Evolutionary conservation across 2,797 vertebrate species (phyloP).

Genomic region (Eleutherodactylus coqui): DNA sequence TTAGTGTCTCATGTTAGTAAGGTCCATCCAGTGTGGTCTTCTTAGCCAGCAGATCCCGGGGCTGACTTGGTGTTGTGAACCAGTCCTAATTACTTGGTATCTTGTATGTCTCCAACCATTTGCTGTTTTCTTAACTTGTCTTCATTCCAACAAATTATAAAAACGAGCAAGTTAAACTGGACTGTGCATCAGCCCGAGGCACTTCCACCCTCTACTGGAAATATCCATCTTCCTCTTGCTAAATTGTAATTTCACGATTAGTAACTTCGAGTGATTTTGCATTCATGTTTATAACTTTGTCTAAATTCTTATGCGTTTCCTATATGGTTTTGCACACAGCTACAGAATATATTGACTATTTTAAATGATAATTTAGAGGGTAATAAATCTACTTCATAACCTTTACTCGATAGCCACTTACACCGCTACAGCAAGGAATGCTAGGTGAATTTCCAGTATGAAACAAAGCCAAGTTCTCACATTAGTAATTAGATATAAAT

Average conservation of each 20-base stretch:
- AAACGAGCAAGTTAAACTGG: slow-evolving; percentile 52
- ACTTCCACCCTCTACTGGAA: slow-evolving; percentile 25
- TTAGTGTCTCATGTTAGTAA: not conserved
- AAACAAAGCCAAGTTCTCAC: not conserved
- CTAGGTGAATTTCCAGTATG: not conserved
- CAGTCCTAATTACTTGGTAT: slow-evolving; percentile 34
- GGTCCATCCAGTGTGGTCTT: not conserved
- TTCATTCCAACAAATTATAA: slow-evolving; percentile 50
- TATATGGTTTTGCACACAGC: not conserved
- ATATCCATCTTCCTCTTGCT: slow-evolving; percentile 43
- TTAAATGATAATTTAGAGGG: slow-evolving; percentile 30
- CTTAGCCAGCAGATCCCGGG: slow-evolving; percentile 34
- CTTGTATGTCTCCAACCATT: slow-evolving; percentile 39
- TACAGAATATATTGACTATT: not conserved
- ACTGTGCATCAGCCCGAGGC: slow-evolving; percentile 48
- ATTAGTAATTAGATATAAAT: not conserved
- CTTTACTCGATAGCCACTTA: not conserved
- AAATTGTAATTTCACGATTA: slow-evolving; percentile 51
- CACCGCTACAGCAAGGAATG: not conserved
- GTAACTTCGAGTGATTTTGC: slow-evolving; percentile 50
- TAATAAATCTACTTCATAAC: not conserved
- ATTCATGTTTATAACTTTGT: slow-evolving; percentile 48
- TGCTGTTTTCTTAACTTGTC: slow-evolving; percentile 28
- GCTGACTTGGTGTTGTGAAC: slow-evolving; percentile 11
- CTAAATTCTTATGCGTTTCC: slow-evolving; percentile 32